Evolutionary conservation across 2,888 invertebrate species (phyloP), one percentile per base, ranked within the genome.

Genomic region (Bombyx huttoni): DNA sequence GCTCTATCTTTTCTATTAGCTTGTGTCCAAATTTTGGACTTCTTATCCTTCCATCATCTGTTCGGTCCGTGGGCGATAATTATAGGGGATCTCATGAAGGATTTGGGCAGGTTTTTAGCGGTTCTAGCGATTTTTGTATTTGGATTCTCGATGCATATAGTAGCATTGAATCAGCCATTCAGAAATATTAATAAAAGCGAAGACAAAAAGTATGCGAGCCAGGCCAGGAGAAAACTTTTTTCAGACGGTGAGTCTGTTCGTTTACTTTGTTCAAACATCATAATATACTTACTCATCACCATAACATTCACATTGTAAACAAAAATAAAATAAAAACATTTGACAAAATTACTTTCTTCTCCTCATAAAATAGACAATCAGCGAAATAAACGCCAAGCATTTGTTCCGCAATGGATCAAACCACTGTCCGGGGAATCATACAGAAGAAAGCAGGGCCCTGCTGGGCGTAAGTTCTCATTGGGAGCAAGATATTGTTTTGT

Each of bases 31-130:
- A 96, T 99, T 69, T 89, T 99, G 71, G 97, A 98, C 89, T 99
- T 99, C 80, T 89, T 99, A 50, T 98, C 98, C 33, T 99, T 99
- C 78, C 99, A 99, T 82, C 98, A 99, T 84, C 91, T 99, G 14
- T 99, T 99, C 77, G 99, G 99, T 49, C 99, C 99, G 0, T 99
- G 99, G 99, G 99, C 99, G 40, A 99, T 99, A 74, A 99, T 99
- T 78, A 99, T 99, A 70, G 96, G 98, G 24, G 96, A 96, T 80
- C 89, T 96, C 53, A 94, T 96, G 92, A 96, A 96, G 78, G 98
- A 98, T 81, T 89, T 98, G 63, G 96, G 96, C n/a, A 91, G 98
- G 73, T 99, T 99, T 82, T 91, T 99, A 58, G 98, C 99, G 49
- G 99, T 99, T 33, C 88, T 99, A 72, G 94, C 96, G 40, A 98